phyloP scores from a whole-genome alignment of 2,113 vertebrate species.

The Bubo scandiacus region DNA sequence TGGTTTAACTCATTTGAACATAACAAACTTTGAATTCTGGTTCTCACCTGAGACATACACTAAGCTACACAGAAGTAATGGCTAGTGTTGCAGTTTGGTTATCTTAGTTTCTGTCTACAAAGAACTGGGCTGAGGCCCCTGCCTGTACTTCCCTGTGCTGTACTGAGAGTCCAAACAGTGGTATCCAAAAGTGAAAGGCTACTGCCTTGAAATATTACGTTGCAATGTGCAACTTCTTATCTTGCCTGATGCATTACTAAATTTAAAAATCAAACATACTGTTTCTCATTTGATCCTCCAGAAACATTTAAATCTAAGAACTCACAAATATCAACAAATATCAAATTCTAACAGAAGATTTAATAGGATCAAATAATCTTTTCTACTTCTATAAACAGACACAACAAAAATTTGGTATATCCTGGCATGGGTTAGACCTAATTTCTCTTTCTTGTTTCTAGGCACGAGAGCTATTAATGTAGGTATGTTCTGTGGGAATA shows the following conservation, averaged over 20 bases:
- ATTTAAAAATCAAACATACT: background rate
- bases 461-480: background rate
- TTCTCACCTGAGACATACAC: background rate
- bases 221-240: background rate
- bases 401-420: background rate
- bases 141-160: background rate
- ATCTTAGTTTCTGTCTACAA: background rate
- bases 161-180: background rate
- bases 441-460: background rate
- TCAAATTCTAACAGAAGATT: background rate
- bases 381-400: background rate
- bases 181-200: background rate
- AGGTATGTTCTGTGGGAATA: background rate
- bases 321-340: background rate
- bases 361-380: background rate
- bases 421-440: background rate
- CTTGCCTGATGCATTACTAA: background rate
- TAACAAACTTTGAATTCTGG: background rate
- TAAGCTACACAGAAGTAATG: background rate
- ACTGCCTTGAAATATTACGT: background rate
- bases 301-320: background rate
- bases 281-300: background rate
- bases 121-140: background rate
- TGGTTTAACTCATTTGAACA: background rate
- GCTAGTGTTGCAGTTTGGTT: background rate